Percentiles rank a stretch among this genome's conserved stretches.
These are phyloP conservation scores for Macroteleia sp. DNA, from an alignment of 2,888 invertebrate genomes.

Conservation along the genomic window DNA sequence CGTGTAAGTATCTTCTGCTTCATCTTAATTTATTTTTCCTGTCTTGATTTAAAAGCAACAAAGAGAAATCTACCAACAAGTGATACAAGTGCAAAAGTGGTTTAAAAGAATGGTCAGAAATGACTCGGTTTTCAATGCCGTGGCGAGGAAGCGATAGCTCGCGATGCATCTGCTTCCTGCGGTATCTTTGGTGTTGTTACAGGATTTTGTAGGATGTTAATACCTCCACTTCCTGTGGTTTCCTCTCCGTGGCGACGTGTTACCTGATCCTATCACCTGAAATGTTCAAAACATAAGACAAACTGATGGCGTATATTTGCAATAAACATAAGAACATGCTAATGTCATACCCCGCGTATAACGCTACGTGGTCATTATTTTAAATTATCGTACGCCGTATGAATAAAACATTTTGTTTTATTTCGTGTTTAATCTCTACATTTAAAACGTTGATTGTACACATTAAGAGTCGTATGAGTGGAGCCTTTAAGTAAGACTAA, in stretches of 20 bases:
- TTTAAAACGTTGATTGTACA: constrained; percentile 42
- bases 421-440: constrained; percentile 26
- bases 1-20: no score
- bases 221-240: constrained; percentile 50
- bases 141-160: constrained; percentile 34
- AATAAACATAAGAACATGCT: constrained; percentile 19
- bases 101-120: constrained; percentile 1
- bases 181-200: constrained; percentile 33
- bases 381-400: constrained; percentile 31
- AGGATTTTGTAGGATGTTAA: constrained; percentile 45
- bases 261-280: constrained; percentile 38
- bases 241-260: constrained; percentile 19
- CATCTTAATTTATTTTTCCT: no score
- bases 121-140: constrained; percentile 22
- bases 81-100: background rate
- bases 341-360: constrained; percentile 1
- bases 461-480: constrained; percentile 27
- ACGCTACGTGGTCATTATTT: constrained; percentile 20
- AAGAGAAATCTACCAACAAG: background rate
- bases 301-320: constrained; percentile 13
- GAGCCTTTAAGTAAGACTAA: constrained; percentile 9
- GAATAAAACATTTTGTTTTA: constrained; percentile 44
- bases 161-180: constrained; percentile 53
- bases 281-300: constrained; percentile 14
- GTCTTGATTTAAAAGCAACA: no score